These are phyloP conservation scores for Callionymus lyra DNA, from an alignment of 2,113 vertebrate genomes.

Conservation along the genomic window DNA sequence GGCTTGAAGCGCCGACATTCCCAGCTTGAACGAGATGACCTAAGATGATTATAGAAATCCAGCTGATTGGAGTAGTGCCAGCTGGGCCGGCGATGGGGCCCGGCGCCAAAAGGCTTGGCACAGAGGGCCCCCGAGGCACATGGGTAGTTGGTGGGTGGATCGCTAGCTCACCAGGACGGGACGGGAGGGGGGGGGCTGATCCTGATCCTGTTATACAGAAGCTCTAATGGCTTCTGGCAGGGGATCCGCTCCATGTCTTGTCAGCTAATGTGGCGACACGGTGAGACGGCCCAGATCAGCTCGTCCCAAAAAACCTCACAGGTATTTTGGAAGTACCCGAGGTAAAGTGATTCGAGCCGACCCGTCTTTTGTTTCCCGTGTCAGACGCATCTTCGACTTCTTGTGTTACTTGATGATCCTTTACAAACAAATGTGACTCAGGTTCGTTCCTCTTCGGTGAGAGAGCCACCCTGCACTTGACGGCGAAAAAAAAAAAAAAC, in stretches of 20 bases:
- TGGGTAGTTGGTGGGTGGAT: conserved; percentile 13
- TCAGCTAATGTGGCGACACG: conserved; percentile 21
- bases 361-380: conserved; percentile 6
- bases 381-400: conserved; percentile 4
- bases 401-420: conserved; percentile 23
- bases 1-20: conserved; percentile 27
- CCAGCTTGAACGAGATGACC: conserved; percentile 43
- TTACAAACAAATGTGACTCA: conserved; percentile 30
- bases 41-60: conserved; percentile 59
- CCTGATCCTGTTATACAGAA: conserved; percentile 28
- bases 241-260: conserved; percentile 24
- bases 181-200: conserved; percentile 5
- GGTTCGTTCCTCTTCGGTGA: conserved; percentile 25
- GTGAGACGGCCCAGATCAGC: conserved; percentile 25
- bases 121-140: conserved; percentile 29
- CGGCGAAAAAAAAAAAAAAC: no score
- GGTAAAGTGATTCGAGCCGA: conserved; percentile 25
- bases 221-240: conserved; percentile 29
- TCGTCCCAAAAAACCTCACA: conserved; percentile 27
- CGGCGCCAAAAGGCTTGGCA: conserved; percentile 37
- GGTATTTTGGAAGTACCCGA: conserved; percentile 25
- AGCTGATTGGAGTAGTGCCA: conserved; percentile 49
- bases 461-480: background rate
- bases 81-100: conserved; percentile 43
- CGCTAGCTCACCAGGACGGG: conserved; percentile 9